These are phyloP conservation scores for Trachelus iudaicus DNA, from an alignment of 2,888 invertebrate species.

Conservation along the genomic window DNA sequence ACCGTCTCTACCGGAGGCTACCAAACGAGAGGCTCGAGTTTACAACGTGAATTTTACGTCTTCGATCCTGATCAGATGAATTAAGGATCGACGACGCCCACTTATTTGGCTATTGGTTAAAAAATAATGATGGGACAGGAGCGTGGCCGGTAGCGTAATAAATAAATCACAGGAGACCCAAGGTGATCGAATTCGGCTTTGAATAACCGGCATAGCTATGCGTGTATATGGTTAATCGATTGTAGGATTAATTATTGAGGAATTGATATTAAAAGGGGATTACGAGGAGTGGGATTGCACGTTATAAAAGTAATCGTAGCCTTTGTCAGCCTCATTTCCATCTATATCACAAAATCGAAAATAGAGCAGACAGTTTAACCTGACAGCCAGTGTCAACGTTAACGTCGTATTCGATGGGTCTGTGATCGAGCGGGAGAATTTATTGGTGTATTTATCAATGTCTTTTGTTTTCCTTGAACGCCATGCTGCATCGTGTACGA, in stretches of 20 bases:
- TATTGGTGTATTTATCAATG: not conserved
- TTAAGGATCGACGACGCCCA: not conserved
- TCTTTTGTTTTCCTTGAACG: not conserved
- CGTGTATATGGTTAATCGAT: not conserved
- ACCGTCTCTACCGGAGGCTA: conserved; percentile 32
- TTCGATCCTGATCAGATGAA: not conserved
- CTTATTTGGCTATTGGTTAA: not conserved
- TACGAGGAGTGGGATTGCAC: not conserved
- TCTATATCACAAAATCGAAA: conserved; percentile 50
- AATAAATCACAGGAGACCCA: not conserved
- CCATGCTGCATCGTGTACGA: not conserved
- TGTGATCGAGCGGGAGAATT: conserved; percentile 41
- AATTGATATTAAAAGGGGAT: not conserved
- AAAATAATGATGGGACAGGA: not conserved
- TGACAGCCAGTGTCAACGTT: conserved; percentile 49
- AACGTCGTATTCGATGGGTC: conserved; percentile 36
- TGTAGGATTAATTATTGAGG: not conserved
- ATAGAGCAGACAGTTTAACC: conserved; percentile 45
- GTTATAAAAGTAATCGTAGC: conserved; percentile 7
- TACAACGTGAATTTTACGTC: conserved; percentile 46
- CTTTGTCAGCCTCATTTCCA: conserved; percentile 2
- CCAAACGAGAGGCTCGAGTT: conserved; percentile 39
- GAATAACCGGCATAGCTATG: not conserved
- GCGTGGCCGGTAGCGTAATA: not conserved
- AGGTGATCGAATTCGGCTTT: not conserved